Conservation (phyloP, 2,797 vertebrate genomes). For the Iguana delicatissima region DNA sequence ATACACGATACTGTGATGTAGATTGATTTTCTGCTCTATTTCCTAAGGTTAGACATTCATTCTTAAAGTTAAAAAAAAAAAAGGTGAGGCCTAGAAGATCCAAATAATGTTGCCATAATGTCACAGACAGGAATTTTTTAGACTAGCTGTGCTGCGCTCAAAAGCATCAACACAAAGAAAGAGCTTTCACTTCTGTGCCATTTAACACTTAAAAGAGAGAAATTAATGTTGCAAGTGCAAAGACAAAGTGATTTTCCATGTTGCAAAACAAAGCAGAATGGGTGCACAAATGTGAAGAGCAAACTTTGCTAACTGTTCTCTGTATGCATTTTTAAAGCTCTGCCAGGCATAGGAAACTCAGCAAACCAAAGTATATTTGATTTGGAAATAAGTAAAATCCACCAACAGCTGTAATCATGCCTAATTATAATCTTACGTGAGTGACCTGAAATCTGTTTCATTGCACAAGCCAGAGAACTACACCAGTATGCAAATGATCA, state of each 20-base stretch:
- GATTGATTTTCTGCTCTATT: constrained; percentile 78
- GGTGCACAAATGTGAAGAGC: constrained; percentile 20
- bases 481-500: background rate
- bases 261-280: constrained; percentile 10
- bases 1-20: constrained; percentile 56
- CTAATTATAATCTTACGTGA: background rate
- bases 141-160: background rate
- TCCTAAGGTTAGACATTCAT: constrained; percentile 63
- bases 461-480: background rate
- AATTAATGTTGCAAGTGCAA: constrained; percentile 14
- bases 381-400: background rate
- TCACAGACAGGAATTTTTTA: constrained; percentile 14
- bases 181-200: background rate
- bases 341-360: constrained; percentile 14
- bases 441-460: background rate
- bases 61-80: constrained; percentile 42
- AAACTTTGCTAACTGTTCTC: background rate
- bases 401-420: background rate
- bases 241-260: constrained; percentile 24
- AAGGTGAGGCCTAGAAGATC: constrained; percentile 59
- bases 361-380: constrained; percentile 8
- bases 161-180: background rate
- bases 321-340: constrained; percentile 12
- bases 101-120: constrained; percentile 5
- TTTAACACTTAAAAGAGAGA: constrained; percentile 26